These are phyloP conservation scores for Piscicola geometra DNA, from an alignment of 2,888 invertebrate genomes.

Conservation along the genomic window DNA sequence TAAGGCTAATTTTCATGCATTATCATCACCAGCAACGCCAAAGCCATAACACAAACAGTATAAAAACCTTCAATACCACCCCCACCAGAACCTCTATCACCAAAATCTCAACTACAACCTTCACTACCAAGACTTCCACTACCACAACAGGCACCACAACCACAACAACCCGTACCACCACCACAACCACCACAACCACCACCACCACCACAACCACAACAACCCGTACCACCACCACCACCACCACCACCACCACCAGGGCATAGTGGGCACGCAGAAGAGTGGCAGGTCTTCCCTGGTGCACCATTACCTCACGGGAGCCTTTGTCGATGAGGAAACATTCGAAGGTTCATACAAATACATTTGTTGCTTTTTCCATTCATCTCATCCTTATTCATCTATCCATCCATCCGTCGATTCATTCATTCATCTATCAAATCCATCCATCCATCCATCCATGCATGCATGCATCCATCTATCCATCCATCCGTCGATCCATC, in stretches of 20 bases:
- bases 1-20: no score
- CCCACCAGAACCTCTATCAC: no score
- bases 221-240: no score
- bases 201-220: no score
- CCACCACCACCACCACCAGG: conserved; percentile 56
- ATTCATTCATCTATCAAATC: background rate
- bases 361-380: background rate
- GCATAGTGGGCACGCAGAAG: conserved; percentile 87
- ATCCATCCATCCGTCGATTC: background rate
- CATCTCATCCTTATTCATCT: background rate
- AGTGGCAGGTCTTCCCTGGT: conserved; percentile 96
- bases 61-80: no score
- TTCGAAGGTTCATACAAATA: conserved; percentile 68
- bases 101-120: no score
- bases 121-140: no score
- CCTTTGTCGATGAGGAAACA: conserved; percentile 95
- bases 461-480: background rate
- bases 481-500: background rate
- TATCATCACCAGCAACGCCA: no score
- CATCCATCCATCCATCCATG: background rate
- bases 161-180: no score
- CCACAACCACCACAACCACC: no score
- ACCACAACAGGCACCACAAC: no score
- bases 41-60: no score
- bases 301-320: conserved; percentile 93